Percentiles rank a stretch among this genome's conserved stretches.
These are phyloP conservation scores for Tupiocoris notatus DNA, from an alignment of 2,888 invertebrate species.

Conservation along the genomic window DNA sequence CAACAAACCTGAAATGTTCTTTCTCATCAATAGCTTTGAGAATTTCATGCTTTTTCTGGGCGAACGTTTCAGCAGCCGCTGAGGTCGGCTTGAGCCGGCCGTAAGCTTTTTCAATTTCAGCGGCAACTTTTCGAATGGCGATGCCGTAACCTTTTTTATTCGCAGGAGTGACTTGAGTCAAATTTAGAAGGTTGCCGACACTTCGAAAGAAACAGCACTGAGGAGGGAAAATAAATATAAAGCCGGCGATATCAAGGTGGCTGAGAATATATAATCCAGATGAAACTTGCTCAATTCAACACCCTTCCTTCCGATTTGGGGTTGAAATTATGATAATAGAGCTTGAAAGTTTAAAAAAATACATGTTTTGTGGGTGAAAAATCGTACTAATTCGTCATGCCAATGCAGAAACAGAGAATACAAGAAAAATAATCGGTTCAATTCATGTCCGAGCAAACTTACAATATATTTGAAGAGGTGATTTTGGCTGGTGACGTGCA, in stretches of 20 bases:
- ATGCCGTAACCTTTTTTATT: slow-evolving; percentile 55
- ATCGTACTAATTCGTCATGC: too few species aligned
- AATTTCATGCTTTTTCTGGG: slow-evolving; percentile 57
- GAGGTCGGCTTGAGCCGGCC: slow-evolving; percentile 68
- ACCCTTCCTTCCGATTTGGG: too few species aligned
- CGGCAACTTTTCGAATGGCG: slow-evolving; percentile 58
- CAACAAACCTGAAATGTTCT: slow-evolving; percentile 63
- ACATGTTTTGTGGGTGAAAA: too few species aligned
- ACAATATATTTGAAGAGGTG: slow-evolving; percentile 73
- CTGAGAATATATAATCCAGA: too few species aligned
- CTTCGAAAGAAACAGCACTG: slow-evolving; percentile 58
- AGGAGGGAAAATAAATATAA: slow-evolving; percentile 11
- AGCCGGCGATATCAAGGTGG: too few species aligned
- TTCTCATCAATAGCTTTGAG: slow-evolving; percentile 66
- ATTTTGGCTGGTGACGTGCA: slow-evolving; percentile 74
- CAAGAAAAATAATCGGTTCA: too few species aligned
- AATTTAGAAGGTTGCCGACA: slow-evolving; percentile 62
- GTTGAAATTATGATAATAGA: too few species aligned
- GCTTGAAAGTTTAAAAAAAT: too few species aligned
- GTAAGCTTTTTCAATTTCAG: slow-evolving; percentile 71
- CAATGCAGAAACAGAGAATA: too few species aligned
- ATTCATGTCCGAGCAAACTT: slow-evolving; percentile 51
- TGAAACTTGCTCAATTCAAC: too few species aligned
- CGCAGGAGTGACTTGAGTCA: slow-evolving; percentile 63
- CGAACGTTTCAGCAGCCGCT: slow-evolving; percentile 68